Conservation (phyloP, 2,888 invertebrate species). For the Tetropium fuscum region DNA sequence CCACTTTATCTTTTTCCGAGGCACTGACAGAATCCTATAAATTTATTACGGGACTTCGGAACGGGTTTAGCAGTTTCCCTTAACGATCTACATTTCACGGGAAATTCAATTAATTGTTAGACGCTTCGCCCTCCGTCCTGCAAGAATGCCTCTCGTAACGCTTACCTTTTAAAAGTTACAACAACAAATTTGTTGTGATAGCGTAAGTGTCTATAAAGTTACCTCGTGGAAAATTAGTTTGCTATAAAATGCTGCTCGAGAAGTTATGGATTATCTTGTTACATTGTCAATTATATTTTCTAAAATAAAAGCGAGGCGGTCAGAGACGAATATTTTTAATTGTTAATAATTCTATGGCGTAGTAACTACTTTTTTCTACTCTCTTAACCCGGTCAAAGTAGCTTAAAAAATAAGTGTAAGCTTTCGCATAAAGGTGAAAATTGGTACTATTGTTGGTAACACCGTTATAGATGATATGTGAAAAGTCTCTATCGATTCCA, state of each 20-base stretch:
- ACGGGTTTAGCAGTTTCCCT: background rate
- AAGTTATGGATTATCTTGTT: background rate
- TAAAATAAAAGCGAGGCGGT: too few species aligned
- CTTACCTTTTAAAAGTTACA: constrained; percentile 11
- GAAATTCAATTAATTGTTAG: constrained; percentile 11
- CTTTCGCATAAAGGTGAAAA: too few species aligned
- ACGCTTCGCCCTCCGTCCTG: background rate
- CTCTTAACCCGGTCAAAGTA: too few species aligned
- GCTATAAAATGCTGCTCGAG: background rate
- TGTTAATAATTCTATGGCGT: too few species aligned
- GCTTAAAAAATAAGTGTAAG: too few species aligned
- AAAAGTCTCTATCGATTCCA: too few species aligned
- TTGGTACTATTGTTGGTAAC: too few species aligned
- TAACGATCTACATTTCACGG: background rate
- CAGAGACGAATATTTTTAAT: too few species aligned
- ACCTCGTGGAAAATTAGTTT: background rate
- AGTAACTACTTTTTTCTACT: too few species aligned
- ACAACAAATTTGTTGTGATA: constrained; percentile 2
- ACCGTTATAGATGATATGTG: too few species aligned
- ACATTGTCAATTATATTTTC: background rate
- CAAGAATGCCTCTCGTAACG: background rate
- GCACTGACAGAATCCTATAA: background rate
- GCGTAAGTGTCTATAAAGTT: constrained; percentile 15
- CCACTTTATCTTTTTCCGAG: background rate
- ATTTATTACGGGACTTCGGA: background rate